phyloP scores from a whole-genome alignment of 2,888 invertebrate species.

The Trichogramma evanescens region DNA sequence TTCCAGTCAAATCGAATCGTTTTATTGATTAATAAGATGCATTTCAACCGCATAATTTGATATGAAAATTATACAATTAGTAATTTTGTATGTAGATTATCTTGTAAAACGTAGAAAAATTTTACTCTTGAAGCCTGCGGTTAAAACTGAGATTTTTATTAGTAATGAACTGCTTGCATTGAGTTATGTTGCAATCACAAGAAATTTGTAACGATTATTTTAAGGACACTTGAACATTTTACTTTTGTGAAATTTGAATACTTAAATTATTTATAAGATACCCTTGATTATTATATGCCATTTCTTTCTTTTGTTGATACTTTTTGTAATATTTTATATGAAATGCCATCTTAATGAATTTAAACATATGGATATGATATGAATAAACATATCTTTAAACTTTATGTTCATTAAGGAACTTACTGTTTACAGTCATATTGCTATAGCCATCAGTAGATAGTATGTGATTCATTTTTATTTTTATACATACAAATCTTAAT shows the following conservation, averaged over 20 bases:
- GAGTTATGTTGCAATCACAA: constrained; percentile 6
- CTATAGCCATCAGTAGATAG: constrained; percentile 2
- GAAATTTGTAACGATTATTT: neutral
- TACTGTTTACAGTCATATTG: constrained; percentile 6
- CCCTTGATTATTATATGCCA: constrained; percentile 1
- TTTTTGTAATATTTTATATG: constrained; percentile 12
- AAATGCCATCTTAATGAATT: constrained; percentile 5
- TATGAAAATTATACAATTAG: constrained; percentile 2
- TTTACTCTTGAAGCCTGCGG: constrained; percentile 8
- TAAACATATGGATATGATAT: neutral
- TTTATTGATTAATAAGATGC: constrained; percentile 5
- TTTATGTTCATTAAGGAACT: constrained; percentile 11
- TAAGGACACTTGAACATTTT: neutral
- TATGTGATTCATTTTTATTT: constrained; percentile 4
- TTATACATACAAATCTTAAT: constrained; percentile 9
- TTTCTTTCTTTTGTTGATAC: constrained; percentile 5
- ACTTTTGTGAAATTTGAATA: constrained; percentile 2
- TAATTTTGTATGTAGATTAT: constrained; percentile 12
- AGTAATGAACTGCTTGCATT: constrained; percentile 3
- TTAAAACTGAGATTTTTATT: constrained; percentile 7
- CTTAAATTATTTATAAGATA: constrained; percentile 1
- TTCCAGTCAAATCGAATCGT: constrained; percentile 6
- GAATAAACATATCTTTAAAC: neutral
- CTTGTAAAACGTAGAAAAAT: constrained; percentile 1
- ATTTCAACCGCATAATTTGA: constrained; percentile 4